phyloP scores from a whole-genome alignment of 2,888 invertebrate species.

The Lycophotia porphyrea region DNA sequence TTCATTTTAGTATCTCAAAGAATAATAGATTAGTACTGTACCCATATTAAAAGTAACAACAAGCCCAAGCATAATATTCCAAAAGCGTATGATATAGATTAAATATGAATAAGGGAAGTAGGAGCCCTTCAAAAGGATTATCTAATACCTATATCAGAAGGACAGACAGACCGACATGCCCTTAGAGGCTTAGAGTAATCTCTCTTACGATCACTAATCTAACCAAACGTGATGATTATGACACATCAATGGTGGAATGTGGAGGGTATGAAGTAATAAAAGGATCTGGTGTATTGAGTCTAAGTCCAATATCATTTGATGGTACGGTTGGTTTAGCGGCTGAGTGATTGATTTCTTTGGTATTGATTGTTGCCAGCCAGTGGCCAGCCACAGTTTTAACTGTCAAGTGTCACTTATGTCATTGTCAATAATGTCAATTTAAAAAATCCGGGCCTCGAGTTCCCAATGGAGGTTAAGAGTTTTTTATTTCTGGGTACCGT shows the following conservation, averaged over 20 bases:
- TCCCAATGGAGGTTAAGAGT: too few species aligned
- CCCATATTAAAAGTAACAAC: neutral
- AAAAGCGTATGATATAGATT: constrained; percentile 20
- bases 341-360: neutral
- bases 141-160: constrained; percentile 36
- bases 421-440: too few species aligned
- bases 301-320: neutral
- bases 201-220: constrained; percentile 38
- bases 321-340: neutral
- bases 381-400: too few species aligned
- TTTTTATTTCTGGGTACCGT: too few species aligned
- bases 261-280: neutral
- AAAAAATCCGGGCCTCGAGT: too few species aligned
- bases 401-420: too few species aligned
- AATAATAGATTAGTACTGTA: neutral
- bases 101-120: constrained; percentile 41
- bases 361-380: too few species aligned
- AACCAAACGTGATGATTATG: constrained; percentile 15
- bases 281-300: neutral
- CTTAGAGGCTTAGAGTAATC: constrained; percentile 38
- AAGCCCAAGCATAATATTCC: neutral
- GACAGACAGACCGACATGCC: constrained; percentile 35
- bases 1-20: neutral
- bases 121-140: constrained; percentile 36
- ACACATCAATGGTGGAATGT: constrained; percentile 6